phyloP scores from a whole-genome alignment of 2,113 vertebrate genomes.

The Herpailurus yagouaroundi region DNA sequence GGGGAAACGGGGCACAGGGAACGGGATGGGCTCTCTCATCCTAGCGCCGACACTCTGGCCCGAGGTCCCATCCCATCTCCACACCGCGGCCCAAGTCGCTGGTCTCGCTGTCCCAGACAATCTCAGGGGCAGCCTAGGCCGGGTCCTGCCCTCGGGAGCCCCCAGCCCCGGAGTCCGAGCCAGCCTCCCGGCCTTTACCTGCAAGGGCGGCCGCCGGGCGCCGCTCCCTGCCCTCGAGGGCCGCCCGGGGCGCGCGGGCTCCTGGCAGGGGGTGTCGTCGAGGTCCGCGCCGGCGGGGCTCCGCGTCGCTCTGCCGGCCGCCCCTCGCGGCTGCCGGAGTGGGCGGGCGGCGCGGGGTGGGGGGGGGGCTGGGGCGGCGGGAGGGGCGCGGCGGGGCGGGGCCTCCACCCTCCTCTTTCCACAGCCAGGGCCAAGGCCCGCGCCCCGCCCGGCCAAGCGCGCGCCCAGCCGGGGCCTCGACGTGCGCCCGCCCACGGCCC shows the following conservation, averaged over 20 bases:
- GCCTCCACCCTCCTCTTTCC: constrained; percentile 76
- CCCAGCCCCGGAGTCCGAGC: background rate
- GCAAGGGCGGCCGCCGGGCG: background rate
- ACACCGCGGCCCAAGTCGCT: background rate
- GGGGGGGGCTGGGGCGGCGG: background rate
- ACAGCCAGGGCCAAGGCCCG: constrained; percentile 58
- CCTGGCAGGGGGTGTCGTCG: background rate
- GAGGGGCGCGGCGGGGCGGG: constrained; percentile 70
- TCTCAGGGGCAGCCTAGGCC: background rate
- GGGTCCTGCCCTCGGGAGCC: background rate
- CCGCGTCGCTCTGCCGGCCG: constrained; percentile 57
- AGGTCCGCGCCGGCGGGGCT: constrained; percentile 56
- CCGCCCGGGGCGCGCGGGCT: background rate
- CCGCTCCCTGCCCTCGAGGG: constrained; percentile 31
- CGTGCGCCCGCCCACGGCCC: background rate
- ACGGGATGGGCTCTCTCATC: background rate
- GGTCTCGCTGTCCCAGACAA: accelerated
- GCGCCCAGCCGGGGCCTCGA: background rate
- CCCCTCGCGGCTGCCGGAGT: constrained; percentile 58
- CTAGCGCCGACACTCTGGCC: background rate
- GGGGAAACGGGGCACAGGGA: background rate
- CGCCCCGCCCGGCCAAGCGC: constrained; percentile 31
- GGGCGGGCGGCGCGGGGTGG: constrained; percentile 31
- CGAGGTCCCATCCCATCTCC: background rate
- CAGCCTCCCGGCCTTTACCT: constrained; percentile 39